These are phyloP conservation scores for Tichodroma muraria DNA, from an alignment of 2,113 vertebrate genomes.

Conservation along the genomic window DNA sequence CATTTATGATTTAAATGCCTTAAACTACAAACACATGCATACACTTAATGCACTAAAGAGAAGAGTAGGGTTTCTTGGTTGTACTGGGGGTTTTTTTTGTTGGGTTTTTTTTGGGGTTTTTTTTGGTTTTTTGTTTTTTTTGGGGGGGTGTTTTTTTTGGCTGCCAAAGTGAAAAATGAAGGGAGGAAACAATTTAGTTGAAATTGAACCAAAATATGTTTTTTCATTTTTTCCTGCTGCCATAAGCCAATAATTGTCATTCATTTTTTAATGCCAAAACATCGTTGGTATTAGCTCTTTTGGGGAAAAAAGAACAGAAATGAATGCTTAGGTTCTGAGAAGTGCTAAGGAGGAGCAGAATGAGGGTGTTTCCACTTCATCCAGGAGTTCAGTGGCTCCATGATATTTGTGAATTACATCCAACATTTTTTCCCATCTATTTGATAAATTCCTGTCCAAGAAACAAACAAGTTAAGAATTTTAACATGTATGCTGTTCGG, in stretches of 20 bases:
- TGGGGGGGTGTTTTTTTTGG: no score
- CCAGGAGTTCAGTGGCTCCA: background rate
- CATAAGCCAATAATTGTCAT: background rate
- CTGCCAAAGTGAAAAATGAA: slow-evolving; percentile 40
- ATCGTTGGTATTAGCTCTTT: background rate
- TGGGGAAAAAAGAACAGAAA: background rate
- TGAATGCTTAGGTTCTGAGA: background rate
- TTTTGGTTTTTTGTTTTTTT: background rate
- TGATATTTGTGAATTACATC: background rate
- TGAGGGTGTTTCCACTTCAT: background rate
- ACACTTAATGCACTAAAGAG: background rate
- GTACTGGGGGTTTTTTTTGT: background rate
- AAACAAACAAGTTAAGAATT: no score
- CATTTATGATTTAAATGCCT: background rate
- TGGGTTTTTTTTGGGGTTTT: no score
- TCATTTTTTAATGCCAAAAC: background rate
- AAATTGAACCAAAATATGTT: slow-evolving; percentile 23
- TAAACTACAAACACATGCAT: slow-evolving; percentile 39
- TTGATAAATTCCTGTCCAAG: background rate
- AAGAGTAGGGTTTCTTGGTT: background rate
- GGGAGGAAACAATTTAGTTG: slow-evolving; percentile 24
- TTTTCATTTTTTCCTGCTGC: slow-evolving; percentile 10
- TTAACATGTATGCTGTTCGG: background rate
- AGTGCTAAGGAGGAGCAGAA: background rate
- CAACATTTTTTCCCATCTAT: background rate